phyloP scores from a whole-genome alignment of 2,888 invertebrate species.

The Agrilus mali region DNA sequence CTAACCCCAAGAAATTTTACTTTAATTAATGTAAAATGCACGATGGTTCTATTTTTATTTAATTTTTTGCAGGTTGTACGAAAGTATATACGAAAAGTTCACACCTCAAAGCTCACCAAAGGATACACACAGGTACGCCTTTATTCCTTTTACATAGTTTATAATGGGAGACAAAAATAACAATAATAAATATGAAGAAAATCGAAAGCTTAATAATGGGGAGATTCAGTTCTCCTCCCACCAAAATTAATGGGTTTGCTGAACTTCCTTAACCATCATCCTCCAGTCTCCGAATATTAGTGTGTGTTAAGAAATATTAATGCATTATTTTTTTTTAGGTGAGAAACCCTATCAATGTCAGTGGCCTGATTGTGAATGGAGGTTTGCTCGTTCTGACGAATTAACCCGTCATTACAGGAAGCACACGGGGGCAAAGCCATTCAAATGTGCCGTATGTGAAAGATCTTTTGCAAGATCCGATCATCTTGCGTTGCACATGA shows the following conservation, averaged over 20 bases:
- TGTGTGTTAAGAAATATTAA: too few species aligned
- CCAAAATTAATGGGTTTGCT: too few species aligned
- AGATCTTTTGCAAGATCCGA: conserved; percentile 90
- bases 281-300: too few species aligned
- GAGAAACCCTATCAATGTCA: conserved; percentile 97
- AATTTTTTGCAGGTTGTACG: conserved; percentile 66
- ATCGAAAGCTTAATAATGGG: too few species aligned
- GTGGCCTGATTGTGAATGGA: conserved; percentile 97
- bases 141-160: too few species aligned
- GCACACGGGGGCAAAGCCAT: conserved; percentile 94
- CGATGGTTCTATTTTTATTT: too few species aligned
- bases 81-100: conserved; percentile 98
- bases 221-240: too few species aligned
- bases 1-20: too few species aligned
- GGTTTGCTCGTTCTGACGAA: conserved; percentile 92
- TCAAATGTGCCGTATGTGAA: conserved; percentile 92
- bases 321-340: conserved; percentile 44
- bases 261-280: too few species aligned
- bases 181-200: too few species aligned
- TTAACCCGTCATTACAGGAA: conserved; percentile 92
- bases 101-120: conserved; percentile 93
- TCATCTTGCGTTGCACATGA: conserved; percentile 93
- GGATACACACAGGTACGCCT: conserved; percentile 86
- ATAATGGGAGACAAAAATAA: too few species aligned
- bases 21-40: too few species aligned